These are phyloP conservation scores for Apamea epomidion DNA, from an alignment of 2,888 invertebrate genomes.

Conservation along the genomic window DNA sequence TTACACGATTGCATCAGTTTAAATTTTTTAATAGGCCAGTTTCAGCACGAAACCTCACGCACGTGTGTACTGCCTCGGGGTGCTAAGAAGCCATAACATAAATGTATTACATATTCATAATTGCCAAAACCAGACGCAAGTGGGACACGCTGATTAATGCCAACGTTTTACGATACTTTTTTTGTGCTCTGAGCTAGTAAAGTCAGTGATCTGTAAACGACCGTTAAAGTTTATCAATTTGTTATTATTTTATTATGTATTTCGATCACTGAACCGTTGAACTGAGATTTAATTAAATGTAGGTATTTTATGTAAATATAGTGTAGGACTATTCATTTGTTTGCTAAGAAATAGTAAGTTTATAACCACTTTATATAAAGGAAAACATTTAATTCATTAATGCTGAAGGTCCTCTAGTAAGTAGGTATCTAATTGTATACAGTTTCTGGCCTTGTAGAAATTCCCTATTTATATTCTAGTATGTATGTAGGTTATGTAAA, in stretches of 20 bases:
- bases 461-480: slow-evolving; percentile 4
- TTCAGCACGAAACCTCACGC: slow-evolving; percentile 22
- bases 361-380: slow-evolving; percentile 2
- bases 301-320: neutral
- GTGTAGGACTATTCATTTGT: neutral
- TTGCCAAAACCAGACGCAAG: slow-evolving; percentile 83
- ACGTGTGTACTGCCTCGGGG: slow-evolving; percentile 56
- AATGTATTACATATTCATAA: slow-evolving; percentile 71
- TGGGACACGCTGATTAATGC: slow-evolving; percentile 78
- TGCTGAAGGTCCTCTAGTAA: slow-evolving; percentile 15
- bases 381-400: slow-evolving; percentile 42
- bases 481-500: slow-evolving; percentile 1
- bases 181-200: slow-evolving; percentile 73
- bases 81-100: slow-evolving; percentile 59
- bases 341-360: slow-evolving; percentile 5
- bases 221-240: slow-evolving; percentile 56
- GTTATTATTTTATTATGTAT: slow-evolving; percentile 46
- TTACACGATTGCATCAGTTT: slow-evolving; percentile 26
- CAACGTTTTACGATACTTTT: slow-evolving; percentile 73
- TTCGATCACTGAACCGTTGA: slow-evolving; percentile 29
- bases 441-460: slow-evolving; percentile 20
- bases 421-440: neutral
- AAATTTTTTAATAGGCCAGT: slow-evolving; percentile 36
- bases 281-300: slow-evolving; percentile 21
- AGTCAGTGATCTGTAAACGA: slow-evolving; percentile 73